These are phyloP conservation scores for Gari tellinella DNA, from an alignment of 2,888 invertebrate genomes.

Conservation along the genomic window DNA sequence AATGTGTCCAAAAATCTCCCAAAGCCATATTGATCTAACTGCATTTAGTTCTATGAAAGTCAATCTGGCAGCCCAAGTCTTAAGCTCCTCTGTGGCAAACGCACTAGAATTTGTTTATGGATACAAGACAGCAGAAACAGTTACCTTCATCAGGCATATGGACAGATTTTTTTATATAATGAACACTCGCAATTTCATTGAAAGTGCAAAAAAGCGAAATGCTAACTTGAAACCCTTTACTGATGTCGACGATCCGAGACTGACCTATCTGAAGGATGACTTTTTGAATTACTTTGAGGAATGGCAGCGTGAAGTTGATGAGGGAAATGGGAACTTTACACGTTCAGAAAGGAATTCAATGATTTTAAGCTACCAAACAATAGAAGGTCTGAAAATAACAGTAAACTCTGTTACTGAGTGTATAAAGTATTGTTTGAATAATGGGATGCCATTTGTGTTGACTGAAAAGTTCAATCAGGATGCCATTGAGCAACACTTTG, in stretches of 20 bases:
- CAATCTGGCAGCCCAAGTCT: conserved; percentile 31
- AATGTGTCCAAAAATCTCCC: conserved; percentile 39
- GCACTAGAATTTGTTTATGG: conserved; percentile 26
- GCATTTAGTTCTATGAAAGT: conserved; percentile 35
- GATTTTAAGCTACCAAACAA: conserved; percentile 14
- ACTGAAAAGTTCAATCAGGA: background rate
- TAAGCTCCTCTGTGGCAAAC: conserved; percentile 40
- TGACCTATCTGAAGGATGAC: background rate
- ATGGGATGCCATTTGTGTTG: background rate
- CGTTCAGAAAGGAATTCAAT: background rate
- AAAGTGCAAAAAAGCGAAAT: conserved; percentile 22
- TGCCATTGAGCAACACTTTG: too few relatives aligned
- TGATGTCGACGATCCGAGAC: background rate
- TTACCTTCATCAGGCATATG: background rate
- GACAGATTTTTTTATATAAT: conserved; percentile 24
- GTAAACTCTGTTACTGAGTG: background rate
- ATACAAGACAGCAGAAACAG: conserved; percentile 1
- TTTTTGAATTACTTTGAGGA: conserved; percentile 6
- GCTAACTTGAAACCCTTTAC: conserved; percentile 1
- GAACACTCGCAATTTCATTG: conserved; percentile 14
- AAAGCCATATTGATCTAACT: conserved; percentile 31
- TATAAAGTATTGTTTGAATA: background rate
- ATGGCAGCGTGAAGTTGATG: conserved; percentile 9
- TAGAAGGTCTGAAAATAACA: background rate
- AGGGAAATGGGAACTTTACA: conserved; percentile 10